Base-by-base conservation (phyloP, 2,888 invertebrate genomes). In the Watsonalla binaria region DNA sequence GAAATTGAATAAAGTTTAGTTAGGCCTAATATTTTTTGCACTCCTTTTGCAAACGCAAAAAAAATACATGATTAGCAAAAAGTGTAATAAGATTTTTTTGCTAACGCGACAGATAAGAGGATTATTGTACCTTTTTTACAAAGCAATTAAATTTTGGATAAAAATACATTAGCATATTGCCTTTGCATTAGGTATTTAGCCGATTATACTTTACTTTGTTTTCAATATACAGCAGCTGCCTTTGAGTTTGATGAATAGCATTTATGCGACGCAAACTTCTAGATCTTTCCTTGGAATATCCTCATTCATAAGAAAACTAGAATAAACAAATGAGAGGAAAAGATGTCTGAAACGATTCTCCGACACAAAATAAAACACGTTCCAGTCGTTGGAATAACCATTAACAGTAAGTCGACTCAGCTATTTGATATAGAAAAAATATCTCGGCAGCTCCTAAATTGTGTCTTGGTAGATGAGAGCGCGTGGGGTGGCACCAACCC, bases 401-500 rank as follows among this genome's bases (percentile, higher is more conserved):
- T 49, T 37, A 49, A 48, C 34, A 49, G 42, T 11, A 8, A 5
- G 42, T 11, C 42, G 9, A 42, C 11, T 67, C 63, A 57, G 64
- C 66, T 69, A 69, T 71, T 70, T 72, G 78, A 76, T 76, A 76
- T 76, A 76, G 68, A 67, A 66, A 68, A 72, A 75, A 74, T 77
- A 72, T 73, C 69, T 72, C 73, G 62, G 61, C 59, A 49, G 37
- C 48, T 71, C 68, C 71, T 74, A 75, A 78, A 74, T 76, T 77
- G 76, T 73, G 71, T 75, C 72, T 76, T 73, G 70, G 66, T 70
- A 69, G 65, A 83, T 79, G 80, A 82, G 81, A 82, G 86, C 85
- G 84, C 84, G 83, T 81, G 71, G 66, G 68, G 69, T 70, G 72
- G 74, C 73, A 71, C 63, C 80, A 86, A 88, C 90, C 90, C 90